phyloP scores from a whole-genome alignment of 92 coral and sea anemone species.

The Epizoanthus ramosus region DNA sequence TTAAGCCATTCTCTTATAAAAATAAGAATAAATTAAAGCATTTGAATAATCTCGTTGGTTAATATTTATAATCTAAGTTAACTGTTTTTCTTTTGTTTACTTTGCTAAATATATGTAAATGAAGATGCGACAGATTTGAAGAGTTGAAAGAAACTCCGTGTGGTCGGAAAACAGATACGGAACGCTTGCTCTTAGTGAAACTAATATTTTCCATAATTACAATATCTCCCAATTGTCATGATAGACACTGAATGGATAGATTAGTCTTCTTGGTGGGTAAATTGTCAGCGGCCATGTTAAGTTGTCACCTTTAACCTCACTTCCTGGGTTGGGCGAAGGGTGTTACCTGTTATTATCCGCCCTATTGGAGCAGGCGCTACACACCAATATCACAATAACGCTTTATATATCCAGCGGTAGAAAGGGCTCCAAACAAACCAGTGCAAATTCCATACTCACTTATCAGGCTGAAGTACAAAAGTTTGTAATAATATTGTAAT shows the following conservation, averaged over 20 bases:
- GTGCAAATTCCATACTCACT: neutral
- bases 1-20: slow-evolving; percentile 3
- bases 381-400: slow-evolving; percentile 9
- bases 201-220: slow-evolving; percentile 10
- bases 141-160: slow-evolving; percentile 12
- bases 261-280: slow-evolving; percentile 11
- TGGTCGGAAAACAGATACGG: slow-evolving; percentile 11
- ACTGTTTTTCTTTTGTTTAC: no score
- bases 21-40: neutral
- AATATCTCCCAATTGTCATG: slow-evolving; percentile 13
- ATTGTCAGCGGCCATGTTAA: slow-evolving; percentile 40
- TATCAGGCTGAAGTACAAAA: neutral
- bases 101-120: no score
- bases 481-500: no score
- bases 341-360: slow-evolving; percentile 23
- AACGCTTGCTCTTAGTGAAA: neutral
- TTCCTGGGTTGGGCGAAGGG: slow-evolving; percentile 47
- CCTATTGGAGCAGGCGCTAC: slow-evolving; percentile 2
- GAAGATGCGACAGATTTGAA: neutral
- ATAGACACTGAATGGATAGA: slow-evolving; percentile 34
- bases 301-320: slow-evolving; percentile 20
- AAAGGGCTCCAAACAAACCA: neutral
- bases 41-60: no score
- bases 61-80: no score
- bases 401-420: slow-evolving; percentile 1